phyloP scores from a whole-genome alignment of 2,113 vertebrate genomes.

The Microtus pennsylvanicus region DNA sequence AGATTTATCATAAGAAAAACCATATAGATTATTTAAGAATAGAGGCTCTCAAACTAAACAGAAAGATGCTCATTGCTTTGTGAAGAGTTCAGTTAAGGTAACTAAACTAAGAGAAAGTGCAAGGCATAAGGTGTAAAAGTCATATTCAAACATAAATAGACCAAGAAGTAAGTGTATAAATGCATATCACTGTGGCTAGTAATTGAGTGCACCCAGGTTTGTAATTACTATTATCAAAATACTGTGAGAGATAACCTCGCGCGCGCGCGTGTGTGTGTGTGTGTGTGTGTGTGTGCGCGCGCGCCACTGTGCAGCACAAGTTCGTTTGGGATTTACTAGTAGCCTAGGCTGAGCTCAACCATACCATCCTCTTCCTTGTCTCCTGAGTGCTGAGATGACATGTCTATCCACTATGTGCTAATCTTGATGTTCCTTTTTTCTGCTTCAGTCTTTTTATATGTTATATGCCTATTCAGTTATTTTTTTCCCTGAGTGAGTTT shows the following conservation, averaged over 20 bases:
- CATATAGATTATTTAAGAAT: conserved; percentile 5
- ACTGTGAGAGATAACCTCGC: neutral
- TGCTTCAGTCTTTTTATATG: neutral
- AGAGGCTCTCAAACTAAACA: neutral
- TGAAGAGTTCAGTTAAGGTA: conserved; percentile 46
- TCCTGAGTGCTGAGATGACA: neutral
- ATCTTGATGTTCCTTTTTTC: neutral
- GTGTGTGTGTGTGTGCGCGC: neutral
- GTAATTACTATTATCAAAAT: neutral
- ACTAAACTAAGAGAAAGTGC: neutral
- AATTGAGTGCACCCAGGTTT: neutral
- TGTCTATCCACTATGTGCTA: neutral
- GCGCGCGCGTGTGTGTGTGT: neutral
- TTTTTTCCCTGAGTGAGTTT: neutral
- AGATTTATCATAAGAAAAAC: conserved; percentile 39
- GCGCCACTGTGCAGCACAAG: neutral
- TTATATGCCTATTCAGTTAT: neutral
- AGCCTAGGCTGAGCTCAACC: neutral
- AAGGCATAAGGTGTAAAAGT: neutral
- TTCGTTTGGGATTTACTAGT: neutral
- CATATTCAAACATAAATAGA: neutral
- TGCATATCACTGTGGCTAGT: neutral
- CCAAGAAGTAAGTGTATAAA: neutral
- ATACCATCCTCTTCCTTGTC: neutral
- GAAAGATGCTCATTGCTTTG: conserved; percentile 5